These are phyloP conservation scores for Circaetus cinerascens DNA, from an alignment of 2,113 vertebrate species.

Conservation along the genomic window DNA sequence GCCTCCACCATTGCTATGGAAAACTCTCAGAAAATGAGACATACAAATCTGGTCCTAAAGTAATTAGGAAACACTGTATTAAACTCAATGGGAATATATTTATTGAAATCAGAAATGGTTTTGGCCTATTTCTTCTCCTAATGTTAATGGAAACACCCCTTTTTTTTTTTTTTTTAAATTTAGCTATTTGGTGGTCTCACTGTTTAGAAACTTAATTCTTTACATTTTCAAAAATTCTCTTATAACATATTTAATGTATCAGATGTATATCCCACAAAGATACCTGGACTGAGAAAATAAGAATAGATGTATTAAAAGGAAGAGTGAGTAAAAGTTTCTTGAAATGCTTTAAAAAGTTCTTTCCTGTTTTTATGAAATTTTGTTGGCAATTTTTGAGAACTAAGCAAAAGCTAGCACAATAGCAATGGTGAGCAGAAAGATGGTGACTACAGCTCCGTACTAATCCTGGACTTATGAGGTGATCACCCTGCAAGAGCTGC, in stretches of 20 bases:
- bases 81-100: neutral
- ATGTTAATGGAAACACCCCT: neutral
- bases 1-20: neutral
- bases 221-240: neutral
- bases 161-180: neutral
- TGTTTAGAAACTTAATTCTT: neutral
- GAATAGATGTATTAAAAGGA: neutral
- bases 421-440: neutral
- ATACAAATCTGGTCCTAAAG: neutral
- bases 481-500: neutral
- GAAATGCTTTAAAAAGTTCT: neutral
- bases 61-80: fast-evolving
- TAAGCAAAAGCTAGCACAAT: neutral
- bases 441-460: neutral
- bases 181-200: neutral
- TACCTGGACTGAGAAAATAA: neutral
- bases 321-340: neutral
- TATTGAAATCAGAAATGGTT: neutral
- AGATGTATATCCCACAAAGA: neutral
- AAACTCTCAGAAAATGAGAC: neutral
- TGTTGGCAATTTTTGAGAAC: neutral
- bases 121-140: neutral
- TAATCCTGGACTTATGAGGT: neutral
- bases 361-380: neutral
- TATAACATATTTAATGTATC: neutral